Evolutionary conservation across 2,888 invertebrate genomes (phyloP), one percentile per base, ranked within the genome.

Genomic region (Itoplectis maculator): DNA sequence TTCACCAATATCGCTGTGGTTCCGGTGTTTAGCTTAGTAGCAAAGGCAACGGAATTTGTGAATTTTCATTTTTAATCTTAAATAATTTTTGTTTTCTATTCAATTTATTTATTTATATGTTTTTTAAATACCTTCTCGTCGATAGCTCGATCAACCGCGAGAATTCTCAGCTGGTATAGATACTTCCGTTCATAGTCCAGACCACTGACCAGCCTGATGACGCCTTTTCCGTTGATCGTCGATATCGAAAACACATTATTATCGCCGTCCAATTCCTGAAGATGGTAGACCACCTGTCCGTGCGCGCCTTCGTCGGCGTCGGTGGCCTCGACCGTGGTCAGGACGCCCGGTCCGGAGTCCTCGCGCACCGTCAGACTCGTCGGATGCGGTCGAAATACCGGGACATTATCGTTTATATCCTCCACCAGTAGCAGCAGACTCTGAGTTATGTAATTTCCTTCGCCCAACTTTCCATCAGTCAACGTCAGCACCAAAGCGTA

Each of bases 301-400:
- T 98, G 98, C 49, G 97, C 96, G 63, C 98, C 98, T 93, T 98
- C 97, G 91, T 98, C 98, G 69, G 96, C 95, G 92, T 98, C 98
- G 4, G 96, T 96, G 11, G 98, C 98, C 93, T 98, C 97, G 35
- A 98, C 95, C 0, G 96, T 96, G 13, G 96, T 94, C 63, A 98
- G 93, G 80, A 97, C 94, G 18, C 96, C 96, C 0, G 97, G 96
- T 6, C 94, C 93, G 70, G 96, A 95, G 92, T 97, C 95, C 94
- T 98, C 98, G 79, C 95, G 95, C 51, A 98, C 94, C 79, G 95
- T 95, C 84, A 98, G 94, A 70, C 97, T 96, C 59, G 97, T 96
- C 88, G 96, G 97, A 93, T 97, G 97, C 20, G 97, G 96, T 92
- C 96, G 95, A 93, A 98, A 98, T 85, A 97, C 95, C 40, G 98